Evolutionary conservation across 2,113 vertebrate genomes (phyloP).

Genomic region (Anolis sagrei): DNA sequence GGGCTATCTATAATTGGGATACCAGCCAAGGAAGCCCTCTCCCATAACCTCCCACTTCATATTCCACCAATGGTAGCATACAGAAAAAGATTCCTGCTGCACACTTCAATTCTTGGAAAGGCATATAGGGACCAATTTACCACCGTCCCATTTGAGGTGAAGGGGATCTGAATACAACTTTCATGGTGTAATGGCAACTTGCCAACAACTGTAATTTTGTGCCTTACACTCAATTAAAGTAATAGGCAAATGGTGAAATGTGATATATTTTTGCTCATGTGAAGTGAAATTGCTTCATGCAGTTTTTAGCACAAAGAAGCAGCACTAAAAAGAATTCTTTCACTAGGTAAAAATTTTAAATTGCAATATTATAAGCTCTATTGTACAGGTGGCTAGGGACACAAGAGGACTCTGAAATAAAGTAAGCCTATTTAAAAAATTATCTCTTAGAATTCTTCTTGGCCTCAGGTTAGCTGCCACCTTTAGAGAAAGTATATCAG

Average conservation of each 20-base stretch:
- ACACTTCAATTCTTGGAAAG: no score
- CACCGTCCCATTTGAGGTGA: not conserved
- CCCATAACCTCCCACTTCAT: no score
- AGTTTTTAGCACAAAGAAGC: not conserved
- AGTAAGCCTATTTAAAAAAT: not conserved
- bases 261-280: not conserved
- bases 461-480: not conserved
- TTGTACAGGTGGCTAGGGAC: not conserved
- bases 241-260: not conserved
- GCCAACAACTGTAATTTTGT: not conserved
- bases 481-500: not conserved
- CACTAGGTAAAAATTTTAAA: not conserved
- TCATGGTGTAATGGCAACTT: not conserved
- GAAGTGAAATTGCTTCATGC: not conserved
- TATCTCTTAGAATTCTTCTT: not conserved
- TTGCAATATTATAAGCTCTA: not conserved
- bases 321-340: not conserved
- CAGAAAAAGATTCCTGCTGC: no score
- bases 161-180: not conserved
- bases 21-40: no score
- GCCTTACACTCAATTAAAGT: not conserved
- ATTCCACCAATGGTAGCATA: no score
- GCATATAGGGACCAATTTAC: no score
- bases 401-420: not conserved
- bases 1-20: no score